Evolutionary conservation across 1,140 invertebrate species (phyloP).

Genomic region (Seison nebaliae): DNA sequence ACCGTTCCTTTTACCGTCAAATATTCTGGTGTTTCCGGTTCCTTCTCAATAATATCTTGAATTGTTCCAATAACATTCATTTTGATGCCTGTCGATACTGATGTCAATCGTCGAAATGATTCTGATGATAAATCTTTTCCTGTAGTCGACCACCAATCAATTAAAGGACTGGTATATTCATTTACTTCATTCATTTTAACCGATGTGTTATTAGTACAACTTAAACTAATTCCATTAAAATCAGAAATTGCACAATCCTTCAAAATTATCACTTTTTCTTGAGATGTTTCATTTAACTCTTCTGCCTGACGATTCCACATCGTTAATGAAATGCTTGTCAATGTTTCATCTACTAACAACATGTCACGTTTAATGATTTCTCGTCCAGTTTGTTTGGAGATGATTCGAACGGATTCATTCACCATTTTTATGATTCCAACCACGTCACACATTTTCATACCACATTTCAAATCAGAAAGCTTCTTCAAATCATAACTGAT

Average conservation of each 20-base stretch:
- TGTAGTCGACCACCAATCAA: too few species aligned
- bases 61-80: too few species aligned
- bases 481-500: too few species aligned
- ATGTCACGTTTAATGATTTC: conserved; percentile 69
- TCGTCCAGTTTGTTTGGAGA: conserved; percentile 42
- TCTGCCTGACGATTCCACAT: conserved; percentile 33
- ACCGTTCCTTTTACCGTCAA: too few species aligned
- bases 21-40: too few species aligned
- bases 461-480: background rate
- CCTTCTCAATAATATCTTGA: too few species aligned
- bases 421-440: conserved; percentile 56
- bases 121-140: too few species aligned
- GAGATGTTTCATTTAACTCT: conserved; percentile 10
- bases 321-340: conserved; percentile 40
- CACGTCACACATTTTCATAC: conserved; percentile 40
- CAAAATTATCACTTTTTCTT: background rate
- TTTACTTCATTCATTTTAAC: conserved; percentile 27
- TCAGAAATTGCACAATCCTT: conserved; percentile 40
- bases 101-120: too few species aligned
- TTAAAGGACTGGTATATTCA: too few species aligned
- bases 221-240: conserved; percentile 31
- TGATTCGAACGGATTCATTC: conserved; percentile 43
- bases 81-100: too few species aligned
- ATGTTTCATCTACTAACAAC: conserved; percentile 53
- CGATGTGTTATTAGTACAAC: conserved; percentile 19